Conservation (phyloP, 1,140 invertebrate species). For the Eupristina koningsbergeri region DNA sequence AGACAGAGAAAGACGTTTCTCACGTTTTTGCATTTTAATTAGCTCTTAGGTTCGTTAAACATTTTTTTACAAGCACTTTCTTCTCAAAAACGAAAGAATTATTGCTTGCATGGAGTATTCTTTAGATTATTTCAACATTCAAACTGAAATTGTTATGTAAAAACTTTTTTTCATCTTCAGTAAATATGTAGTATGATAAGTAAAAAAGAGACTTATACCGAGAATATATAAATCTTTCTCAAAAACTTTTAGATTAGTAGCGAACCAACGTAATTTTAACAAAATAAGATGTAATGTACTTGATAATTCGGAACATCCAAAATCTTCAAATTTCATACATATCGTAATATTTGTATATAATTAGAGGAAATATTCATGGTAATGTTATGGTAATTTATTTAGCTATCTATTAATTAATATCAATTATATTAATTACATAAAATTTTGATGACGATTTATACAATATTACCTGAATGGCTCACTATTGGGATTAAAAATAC, state of each 20-base stretch:
- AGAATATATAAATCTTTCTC: background rate
- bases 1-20: background rate
- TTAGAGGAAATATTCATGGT: too few species aligned
- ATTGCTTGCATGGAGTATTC: background rate
- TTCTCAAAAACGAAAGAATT: background rate
- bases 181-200: background rate
- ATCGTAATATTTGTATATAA: too few species aligned
- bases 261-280: background rate
- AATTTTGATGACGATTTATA: too few species aligned
- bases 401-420: too few species aligned
- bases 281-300: background rate
- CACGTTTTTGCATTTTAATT: conserved; percentile 30
- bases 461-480: too few species aligned
- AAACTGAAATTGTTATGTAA: background rate
- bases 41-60: background rate
- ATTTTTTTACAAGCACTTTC: background rate
- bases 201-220: background rate
- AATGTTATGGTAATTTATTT: too few species aligned
- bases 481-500: too few species aligned
- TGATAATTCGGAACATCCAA: too few species aligned
- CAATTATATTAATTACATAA: too few species aligned
- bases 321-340: too few species aligned
- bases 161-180: background rate
- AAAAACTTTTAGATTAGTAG: background rate
- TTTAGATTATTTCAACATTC: background rate